Base-by-base conservation (phyloP, 2,797 vertebrate species). In the Dallia pectoralis region DNA sequence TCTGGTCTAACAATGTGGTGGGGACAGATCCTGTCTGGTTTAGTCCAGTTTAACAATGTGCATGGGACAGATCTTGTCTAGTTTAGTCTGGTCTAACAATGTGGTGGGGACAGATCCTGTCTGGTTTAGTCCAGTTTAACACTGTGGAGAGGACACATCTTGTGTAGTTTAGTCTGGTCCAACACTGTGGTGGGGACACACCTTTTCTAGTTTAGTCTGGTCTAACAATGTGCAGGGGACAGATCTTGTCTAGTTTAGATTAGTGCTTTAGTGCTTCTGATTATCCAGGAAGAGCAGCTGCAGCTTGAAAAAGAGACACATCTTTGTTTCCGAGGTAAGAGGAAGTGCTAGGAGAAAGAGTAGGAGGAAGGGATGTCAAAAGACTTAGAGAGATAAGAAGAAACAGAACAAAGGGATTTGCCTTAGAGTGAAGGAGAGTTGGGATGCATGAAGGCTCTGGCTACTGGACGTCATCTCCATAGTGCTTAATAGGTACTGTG, bases 401-500 rank as follows among this genome's bases (percentile, higher is more conserved):
- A 22, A 7, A 56, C n/a, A 22, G n/a, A 56, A 25, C 9, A 22
- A 59, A 25, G 4, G 12, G 53, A 59, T 59, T 56, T 56, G 53
- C 40, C 40, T 11, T 11, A 56, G 53, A 56, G 51, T 7, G 22
- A 11, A 3, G 40, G 7, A 67, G 69, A 64, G 72, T 75, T 87
- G 66, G 71, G 18, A 22, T 71, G n/a, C n/a, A 67, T 82, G 71
- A 25, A 81, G 72, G 36, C 11, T 25, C 16, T 80, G 65, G 74
- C 77, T 5, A 27, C 59, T n/a, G 81, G 80, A 47, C 69, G 44
- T 77, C 12, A 19, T 69, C 63, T 56, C 8, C 76, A 69, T 71
- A 69, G 36, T 73, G 79, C 76, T 56, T 65, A 70, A 80, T 70
- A 70, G 73, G 33, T 36, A 76, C 73, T 74, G 69, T 74, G 72